A percentile compares a stretch with the other conserved stretches of the same genome.
phyloP scores from a whole-genome alignment of 2,797 vertebrate species.

The Hydrocynus forskahlii region DNA sequence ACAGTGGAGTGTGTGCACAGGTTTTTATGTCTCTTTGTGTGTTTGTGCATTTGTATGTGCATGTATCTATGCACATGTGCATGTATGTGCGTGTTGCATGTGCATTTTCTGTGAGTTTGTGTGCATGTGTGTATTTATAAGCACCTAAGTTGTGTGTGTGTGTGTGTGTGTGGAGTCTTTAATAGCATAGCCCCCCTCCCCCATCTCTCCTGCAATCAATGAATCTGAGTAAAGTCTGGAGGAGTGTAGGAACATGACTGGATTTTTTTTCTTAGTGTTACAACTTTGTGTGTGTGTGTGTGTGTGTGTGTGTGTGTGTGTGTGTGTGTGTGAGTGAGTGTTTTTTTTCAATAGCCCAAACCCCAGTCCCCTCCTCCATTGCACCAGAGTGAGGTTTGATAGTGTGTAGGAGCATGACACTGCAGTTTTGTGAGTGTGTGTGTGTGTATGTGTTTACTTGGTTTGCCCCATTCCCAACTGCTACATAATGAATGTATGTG shows the following conservation, averaged over 20 bases:
- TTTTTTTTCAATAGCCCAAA: constrained; percentile 14
- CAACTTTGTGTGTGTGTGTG: neutral
- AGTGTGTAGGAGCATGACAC: neutral
- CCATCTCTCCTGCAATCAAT: neutral
- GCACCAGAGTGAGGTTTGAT: neutral
- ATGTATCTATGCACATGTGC: neutral
- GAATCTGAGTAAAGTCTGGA: neutral
- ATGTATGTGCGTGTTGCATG: neutral
- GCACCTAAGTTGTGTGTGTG: neutral
- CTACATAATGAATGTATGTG: neutral
- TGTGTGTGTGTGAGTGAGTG: neutral
- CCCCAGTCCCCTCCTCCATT: neutral
- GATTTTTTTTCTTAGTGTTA: neutral
- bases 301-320: neutral
- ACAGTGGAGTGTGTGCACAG: neutral
- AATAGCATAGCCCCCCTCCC: neutral
- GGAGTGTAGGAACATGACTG: constrained; percentile 1
- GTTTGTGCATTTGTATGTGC: neutral
- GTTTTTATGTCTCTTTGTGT: constrained; percentile 9
- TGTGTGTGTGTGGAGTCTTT: neutral
- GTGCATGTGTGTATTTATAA: neutral
- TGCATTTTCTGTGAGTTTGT: neutral
- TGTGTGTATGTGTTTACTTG: constrained; percentile 47
- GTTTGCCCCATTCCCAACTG: constrained; percentile 5
- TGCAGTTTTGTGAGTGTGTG: neutral